Base-by-base conservation (phyloP, 92 coral and sea anemone genomes). In the Micromussa lordhowensis region DNA sequence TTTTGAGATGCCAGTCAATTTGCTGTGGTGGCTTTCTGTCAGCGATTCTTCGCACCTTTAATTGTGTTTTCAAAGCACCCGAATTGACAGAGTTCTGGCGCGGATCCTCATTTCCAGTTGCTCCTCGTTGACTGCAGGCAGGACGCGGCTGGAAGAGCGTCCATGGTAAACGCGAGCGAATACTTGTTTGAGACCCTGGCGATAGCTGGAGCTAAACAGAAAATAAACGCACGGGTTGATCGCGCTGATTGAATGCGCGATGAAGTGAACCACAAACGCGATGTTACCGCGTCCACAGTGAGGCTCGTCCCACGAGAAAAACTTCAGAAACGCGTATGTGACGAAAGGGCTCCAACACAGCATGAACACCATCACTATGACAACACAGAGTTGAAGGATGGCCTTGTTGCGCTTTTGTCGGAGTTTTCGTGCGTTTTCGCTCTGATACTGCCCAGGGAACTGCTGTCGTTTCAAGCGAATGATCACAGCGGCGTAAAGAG, bases 171-270 rank as follows among this genome's bases (percentile, higher is more conserved):
- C 58, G 22, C 34, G 28, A 61, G 26, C 38, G 59, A 75, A 77
- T 5, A 85, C 22, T n/a, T 75, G 82, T 29, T 30, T 85, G n/a
- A 89, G 80, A 38, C 91, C 91, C 71, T 71, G 90, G 32, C 93
- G 90, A 54, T 84, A 90, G 51, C 69, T 86, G 51, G 80, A 68
- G 70, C 86, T 86, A 57, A 85, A 90, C 54, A 90, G 75, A 58
- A 75, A 74, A 44, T 90, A 90, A 40, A 90, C 77, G 54, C 81
- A 80, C 24, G 93, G 93, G 29, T 86, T 85, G 26, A 90, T 71
- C 32, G 90, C 93, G 54, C 90, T 75, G 79, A 85, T 87, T 8
- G 85, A 79, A 81, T 90, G 90, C 32, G 88, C 90, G 6, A 86
- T 58, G 59, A 90, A 90, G 21, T 68, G 59, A 44, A 72, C 64